Evolutionary conservation across 2,797 vertebrate species (phyloP).

Genomic region (Psittacula derbiana): DNA sequence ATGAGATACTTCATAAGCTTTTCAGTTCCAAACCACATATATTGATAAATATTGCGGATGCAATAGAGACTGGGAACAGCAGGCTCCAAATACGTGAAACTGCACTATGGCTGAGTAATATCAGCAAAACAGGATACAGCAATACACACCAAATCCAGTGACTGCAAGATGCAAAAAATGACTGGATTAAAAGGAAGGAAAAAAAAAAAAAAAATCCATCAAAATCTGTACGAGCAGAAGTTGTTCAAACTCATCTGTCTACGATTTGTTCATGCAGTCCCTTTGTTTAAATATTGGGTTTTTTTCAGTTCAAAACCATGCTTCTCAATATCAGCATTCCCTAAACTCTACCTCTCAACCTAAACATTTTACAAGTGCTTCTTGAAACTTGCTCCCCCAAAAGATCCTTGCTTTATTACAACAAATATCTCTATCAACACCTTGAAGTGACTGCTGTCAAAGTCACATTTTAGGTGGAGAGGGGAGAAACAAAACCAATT

Average conservation of each 20-base stretch:
- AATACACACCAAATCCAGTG: constrained; percentile 64
- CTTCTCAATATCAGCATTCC: background rate
- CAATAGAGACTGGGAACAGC: constrained; percentile 74
- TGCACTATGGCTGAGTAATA: constrained; percentile 61
- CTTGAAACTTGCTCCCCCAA: background rate
- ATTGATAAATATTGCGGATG: constrained; percentile 81
- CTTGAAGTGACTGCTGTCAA: background rate
- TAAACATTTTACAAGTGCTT: background rate
- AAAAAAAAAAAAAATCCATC: constrained; percentile 44
- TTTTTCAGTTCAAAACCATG: constrained; percentile 7
- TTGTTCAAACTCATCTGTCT: constrained; percentile 42
- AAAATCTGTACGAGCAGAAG: constrained; percentile 57
- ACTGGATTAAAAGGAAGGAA: constrained; percentile 17
- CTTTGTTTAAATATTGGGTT: background rate
- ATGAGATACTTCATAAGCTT: constrained; percentile 78
- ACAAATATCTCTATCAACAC: background rate
- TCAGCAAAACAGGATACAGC: constrained; percentile 66
- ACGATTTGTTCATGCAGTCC: constrained; percentile 25
- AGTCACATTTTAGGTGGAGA: background rate
- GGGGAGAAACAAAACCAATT: background rate
- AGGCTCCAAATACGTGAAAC: constrained; percentile 74
- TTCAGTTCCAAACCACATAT: constrained; percentile 82
- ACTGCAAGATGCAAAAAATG: constrained; percentile 64
- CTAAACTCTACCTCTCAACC: constrained; percentile 8
- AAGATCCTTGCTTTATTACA: background rate